These are phyloP conservation scores for Percopsis transmontana DNA, from an alignment of 2,113 vertebrate genomes.

Conservation along the genomic window DNA sequence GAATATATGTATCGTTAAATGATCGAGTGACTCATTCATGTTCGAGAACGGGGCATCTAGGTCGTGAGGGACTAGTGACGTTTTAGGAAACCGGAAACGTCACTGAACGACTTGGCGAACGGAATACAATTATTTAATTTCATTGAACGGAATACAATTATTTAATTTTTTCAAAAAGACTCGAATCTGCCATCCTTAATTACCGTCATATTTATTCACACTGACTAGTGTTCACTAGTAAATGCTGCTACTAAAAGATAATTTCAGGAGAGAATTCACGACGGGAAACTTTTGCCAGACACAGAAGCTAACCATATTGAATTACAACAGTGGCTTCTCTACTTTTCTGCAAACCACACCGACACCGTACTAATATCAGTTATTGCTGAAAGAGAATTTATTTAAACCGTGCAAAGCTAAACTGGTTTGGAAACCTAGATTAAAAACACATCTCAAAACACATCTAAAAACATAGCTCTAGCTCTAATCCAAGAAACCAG, in stretches of 20 bases:
- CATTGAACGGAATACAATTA: too few relatives aligned
- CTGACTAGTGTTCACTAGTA: neutral
- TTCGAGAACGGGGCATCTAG: too few relatives aligned
- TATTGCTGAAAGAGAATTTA: neutral
- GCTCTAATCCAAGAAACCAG: constrained; percentile 25
- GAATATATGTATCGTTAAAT: too few relatives aligned
- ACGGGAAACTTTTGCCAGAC: constrained; percentile 8
- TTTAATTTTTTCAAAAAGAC: too few relatives aligned
- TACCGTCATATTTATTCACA: neutral
- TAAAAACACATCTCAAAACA: neutral
- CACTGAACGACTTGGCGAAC: too few relatives aligned
- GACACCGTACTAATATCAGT: neutral
- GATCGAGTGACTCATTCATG: too few relatives aligned
- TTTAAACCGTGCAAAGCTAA: neutral
- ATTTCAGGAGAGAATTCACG: neutral
- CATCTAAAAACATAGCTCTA: constrained; percentile 9
- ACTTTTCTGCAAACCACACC: neutral
- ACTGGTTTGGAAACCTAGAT: constrained; percentile 24
- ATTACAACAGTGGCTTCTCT: constrained; percentile 1
- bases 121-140: too few relatives aligned
- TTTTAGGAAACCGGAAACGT: too few relatives aligned
- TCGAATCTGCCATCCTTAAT: constrained; percentile 1
- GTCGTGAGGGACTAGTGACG: too few relatives aligned
- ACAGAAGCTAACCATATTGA: neutral
- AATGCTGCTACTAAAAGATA: neutral